Evolutionary conservation across 2,888 invertebrate genomes (phyloP).

Genomic region (Dryadula phaetusa): DNA sequence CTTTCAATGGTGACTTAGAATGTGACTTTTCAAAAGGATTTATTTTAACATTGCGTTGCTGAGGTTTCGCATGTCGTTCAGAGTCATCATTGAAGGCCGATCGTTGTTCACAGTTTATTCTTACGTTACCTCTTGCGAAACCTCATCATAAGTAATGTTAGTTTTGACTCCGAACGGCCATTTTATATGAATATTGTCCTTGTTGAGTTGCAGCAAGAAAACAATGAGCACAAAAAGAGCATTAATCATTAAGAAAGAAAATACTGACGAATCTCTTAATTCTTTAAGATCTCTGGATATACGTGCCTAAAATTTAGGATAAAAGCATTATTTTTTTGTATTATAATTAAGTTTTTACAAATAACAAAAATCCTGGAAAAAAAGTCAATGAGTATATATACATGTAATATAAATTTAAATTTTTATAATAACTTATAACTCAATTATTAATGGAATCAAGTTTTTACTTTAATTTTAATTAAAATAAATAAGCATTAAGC

Average conservation of each 20-base stretch:
- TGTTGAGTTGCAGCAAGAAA: constrained; percentile 98
- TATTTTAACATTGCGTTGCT: constrained; percentile 34
- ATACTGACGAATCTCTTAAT: constrained; percentile 96
- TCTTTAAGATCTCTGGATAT: constrained; percentile 96
- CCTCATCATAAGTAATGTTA: constrained; percentile 96
- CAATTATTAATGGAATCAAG: not conserved
- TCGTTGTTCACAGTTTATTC: constrained; percentile 70
- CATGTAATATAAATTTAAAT: not conserved
- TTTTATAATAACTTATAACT: not conserved
- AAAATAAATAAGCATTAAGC: too few relatives aligned
- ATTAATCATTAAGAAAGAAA: constrained; percentile 99
- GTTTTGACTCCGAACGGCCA: constrained; percentile 98
- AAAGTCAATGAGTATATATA: constrained; percentile 43
- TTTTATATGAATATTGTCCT: constrained; percentile 97
- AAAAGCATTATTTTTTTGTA: constrained; percentile 51
- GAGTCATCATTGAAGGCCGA: constrained; percentile 81
- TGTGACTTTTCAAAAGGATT: constrained; percentile 45
- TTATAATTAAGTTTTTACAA: constrained; percentile 21
- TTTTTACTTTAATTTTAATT: too few relatives aligned
- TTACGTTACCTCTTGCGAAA: constrained; percentile 94
- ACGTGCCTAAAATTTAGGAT: constrained; percentile 90
- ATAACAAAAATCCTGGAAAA: constrained; percentile 55
- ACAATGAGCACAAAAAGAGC: constrained; percentile 99
- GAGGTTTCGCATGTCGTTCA: constrained; percentile 51
- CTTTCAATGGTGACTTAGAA: constrained; percentile 85